Evolutionary conservation across 2,113 vertebrate species (phyloP).

Genomic region (Rousettus leschenaultii): DNA sequence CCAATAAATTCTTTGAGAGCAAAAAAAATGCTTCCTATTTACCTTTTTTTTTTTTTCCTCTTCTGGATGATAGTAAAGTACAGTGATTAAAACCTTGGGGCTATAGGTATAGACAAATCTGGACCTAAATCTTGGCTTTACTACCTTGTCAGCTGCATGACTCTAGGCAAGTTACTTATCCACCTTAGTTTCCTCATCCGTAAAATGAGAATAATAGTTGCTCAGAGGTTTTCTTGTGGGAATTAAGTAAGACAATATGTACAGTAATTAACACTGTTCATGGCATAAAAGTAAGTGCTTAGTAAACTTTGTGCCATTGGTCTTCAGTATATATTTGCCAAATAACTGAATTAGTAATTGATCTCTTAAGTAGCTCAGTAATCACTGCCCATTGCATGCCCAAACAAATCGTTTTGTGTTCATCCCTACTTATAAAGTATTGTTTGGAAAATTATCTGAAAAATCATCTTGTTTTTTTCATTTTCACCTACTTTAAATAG

Average conservation of each 20-base stretch:
- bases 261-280: not conserved
- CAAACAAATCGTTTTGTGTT: not conserved
- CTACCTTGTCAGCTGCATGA: not conserved
- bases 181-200: not conserved
- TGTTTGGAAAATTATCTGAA: slow-evolving; percentile 18
- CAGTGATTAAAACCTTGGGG: not conserved
- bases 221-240: not conserved
- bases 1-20: not conserved
- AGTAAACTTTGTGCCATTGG: not conserved
- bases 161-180: not conserved
- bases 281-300: not conserved
- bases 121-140: not conserved
- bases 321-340: not conserved
- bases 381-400: not conserved
- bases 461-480: not conserved
- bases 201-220: not conserved
- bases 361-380: not conserved
- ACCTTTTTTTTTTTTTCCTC: not conserved
- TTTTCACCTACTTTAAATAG: slow-evolving; percentile 11
- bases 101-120: not conserved
- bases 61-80: not conserved
- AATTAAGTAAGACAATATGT: not conserved
- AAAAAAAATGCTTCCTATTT: not conserved
- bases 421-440: not conserved
- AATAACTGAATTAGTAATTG: not conserved